Percentiles rank a stretch among this genome's conserved stretches.
phyloP scores from a whole-genome alignment of 2,113 vertebrate genomes.

The Romanogobio albipinnatus region DNA sequence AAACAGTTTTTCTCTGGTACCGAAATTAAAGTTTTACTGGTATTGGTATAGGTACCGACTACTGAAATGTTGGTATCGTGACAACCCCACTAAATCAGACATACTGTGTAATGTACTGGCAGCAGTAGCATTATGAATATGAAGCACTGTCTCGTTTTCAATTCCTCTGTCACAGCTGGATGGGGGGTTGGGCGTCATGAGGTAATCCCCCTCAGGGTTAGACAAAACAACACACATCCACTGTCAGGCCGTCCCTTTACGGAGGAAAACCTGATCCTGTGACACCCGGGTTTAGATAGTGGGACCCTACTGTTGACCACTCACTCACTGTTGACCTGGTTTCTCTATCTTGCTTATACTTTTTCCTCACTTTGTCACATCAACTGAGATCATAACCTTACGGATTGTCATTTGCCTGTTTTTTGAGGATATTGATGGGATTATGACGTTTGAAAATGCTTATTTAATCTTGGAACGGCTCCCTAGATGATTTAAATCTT shows the following conservation, averaged over 20 bases:
- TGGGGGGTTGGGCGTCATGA: constrained; percentile 65
- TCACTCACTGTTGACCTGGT: not conserved
- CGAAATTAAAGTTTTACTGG: no score
- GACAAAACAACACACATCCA: constrained; percentile 45
- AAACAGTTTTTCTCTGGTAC: no score
- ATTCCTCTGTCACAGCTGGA: constrained; percentile 44
- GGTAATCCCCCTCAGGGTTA: constrained; percentile 74
- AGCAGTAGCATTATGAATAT: not conserved
- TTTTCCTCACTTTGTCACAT: not conserved
- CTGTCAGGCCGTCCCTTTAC: constrained; percentile 27
- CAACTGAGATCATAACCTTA: constrained; percentile 45
- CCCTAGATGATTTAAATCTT: constrained; percentile 22
- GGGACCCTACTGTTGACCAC: constrained; percentile 14
- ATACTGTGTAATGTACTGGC: not conserved
- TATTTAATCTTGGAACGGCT: constrained; percentile 24
- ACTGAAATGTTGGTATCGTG: no score
- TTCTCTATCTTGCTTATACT: not conserved
- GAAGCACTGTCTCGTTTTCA: constrained; percentile 8
- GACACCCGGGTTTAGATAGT: constrained; percentile 23
- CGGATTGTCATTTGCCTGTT: not conserved
- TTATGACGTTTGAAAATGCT: constrained; percentile 35
- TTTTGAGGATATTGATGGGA: constrained; percentile 27
- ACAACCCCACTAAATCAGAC: not conserved
- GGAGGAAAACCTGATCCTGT: constrained; percentile 58
- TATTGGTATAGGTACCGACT: no score